Evolutionary conservation across 1,140 invertebrate species (phyloP), one percentile per base, ranked within the genome.

Genomic region (Phymastichus coffea): DNA sequence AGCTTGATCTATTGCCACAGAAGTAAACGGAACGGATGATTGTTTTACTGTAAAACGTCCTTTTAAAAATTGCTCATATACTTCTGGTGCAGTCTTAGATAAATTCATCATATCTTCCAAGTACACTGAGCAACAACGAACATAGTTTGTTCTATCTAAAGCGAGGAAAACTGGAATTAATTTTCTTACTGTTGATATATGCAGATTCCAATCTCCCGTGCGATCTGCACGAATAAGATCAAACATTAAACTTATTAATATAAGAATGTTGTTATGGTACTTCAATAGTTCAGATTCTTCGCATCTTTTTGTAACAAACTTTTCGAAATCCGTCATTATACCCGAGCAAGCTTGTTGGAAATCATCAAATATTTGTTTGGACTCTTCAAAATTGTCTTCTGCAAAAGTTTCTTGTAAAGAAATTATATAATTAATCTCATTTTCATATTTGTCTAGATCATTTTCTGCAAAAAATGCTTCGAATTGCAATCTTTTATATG

Each of bases 401-500:
- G 28, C 12, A 33, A 33, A 33, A 33, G 6, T 33, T 33, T 33
- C 28, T 33, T 33, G 6, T 12, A 33, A 33, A 33, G 12, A 33
- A 6, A 7, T 33, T 33, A 33, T 12, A 12, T 7, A 33, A 33
- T 33, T 12, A 6, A 33, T 53, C 6, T 33, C 12, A 7, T 33
- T 33, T 33, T 56, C 51, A 37, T 55, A 55, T 20, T 41, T 37
- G 12, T 37, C 35, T 35, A 51, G 12, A 6, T 25, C 28, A 26
- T 55, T 10, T 35, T 22, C 30, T 6, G 23, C 28, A 22, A 63
- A 52, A 38, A 65, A 63, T 33, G 14, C 52, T 51, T 56, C 17
- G 2, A 65, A 4, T 52, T 66, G 64, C 30, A 63, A 26, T 33
- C 43, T 52, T 43, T 30, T n/a, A 20, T 63, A 44, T 2, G 61